Base-by-base conservation (phyloP, 2,888 invertebrate species). In the Amblyjoppa proteus region DNA sequence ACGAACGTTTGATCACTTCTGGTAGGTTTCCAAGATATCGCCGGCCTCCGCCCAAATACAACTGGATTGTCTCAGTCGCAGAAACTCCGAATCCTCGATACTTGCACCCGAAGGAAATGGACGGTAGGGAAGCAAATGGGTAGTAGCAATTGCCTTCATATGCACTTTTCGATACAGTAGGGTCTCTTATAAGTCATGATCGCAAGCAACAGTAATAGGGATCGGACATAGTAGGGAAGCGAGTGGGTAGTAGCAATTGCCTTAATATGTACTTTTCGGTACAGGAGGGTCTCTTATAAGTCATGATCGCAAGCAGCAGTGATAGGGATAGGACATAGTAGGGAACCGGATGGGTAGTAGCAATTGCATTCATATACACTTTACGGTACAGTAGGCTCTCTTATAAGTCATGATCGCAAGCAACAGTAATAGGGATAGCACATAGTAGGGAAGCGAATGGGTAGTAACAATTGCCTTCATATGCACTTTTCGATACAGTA, bases 1-100 rank as follows among this genome's bases (percentile, higher is more conserved):
- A 83, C 74, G 73, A 83, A 78, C 78, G 77, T 83, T 78, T 58
- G 73, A 74, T 74, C 73, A 78, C 78, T 83, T 69, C 83, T 83
- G 83, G 82, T 77, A n/a, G 70, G 58, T 82, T 45, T 77, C 82
- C 71, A 82, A 82, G 31, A 77, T 77, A 61, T 61, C 16, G 20
- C 45, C 45, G 45, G 16, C 7, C 31, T 13, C 49, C 25, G 49
- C 45, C 34, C 66, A 38, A 76, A 66, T 66, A 34, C 75, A 45
- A 45, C 25, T 9, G 75, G 11, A 76, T 76, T 76, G 66, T 51
- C 75, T 76, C 51, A 45, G 66, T 9, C 49, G 34, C 34, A 9
- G 38, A 25, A 51, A 5, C 13, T 34, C 31, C 1, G 64, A 64
- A 64, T 6, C 31, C 16, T 64, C 64, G 64, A 64, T 64, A 31